Conservation (phyloP, 2,888 invertebrate species). For the Drosophila bunnanda region DNA sequence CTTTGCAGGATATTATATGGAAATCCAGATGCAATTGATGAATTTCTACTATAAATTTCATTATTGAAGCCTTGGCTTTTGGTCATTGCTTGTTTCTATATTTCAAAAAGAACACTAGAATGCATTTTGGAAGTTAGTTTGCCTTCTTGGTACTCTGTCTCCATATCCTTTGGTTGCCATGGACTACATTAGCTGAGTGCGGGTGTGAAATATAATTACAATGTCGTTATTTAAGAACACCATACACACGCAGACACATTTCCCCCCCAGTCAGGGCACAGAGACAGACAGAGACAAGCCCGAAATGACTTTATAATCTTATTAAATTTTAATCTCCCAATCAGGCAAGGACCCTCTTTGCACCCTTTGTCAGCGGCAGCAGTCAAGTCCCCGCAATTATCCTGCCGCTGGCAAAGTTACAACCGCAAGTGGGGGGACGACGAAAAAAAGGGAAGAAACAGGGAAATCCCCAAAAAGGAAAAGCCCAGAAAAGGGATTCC, state of each 20-base stretch:
- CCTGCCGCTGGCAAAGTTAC: slow-evolving; percentile 16
- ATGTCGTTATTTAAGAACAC: slow-evolving; percentile 18
- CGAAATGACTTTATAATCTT: slow-evolving; percentile 54
- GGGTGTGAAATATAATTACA: slow-evolving; percentile 18
- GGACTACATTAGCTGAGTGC: neutral
- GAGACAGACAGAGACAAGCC: slow-evolving; percentile 11
- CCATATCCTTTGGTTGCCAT: neutral
- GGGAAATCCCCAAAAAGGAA: slow-evolving; percentile 1
- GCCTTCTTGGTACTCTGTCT: neutral
- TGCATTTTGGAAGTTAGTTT: too few relatives aligned
- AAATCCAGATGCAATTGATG: too few relatives aligned
- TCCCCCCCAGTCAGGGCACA: neutral
- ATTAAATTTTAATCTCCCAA: slow-evolving; percentile 55
- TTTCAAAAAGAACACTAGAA: too few relatives aligned
- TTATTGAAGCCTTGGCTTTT: too few relatives aligned
- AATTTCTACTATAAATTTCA: too few relatives aligned
- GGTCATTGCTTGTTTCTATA: too few relatives aligned
- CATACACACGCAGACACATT: neutral
- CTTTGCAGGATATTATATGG: too few relatives aligned
- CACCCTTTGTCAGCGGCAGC: slow-evolving; percentile 36
- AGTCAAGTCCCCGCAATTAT: slow-evolving; percentile 28
- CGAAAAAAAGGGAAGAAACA: neutral
- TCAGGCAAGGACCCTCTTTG: slow-evolving; percentile 35
- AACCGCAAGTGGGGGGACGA: slow-evolving; percentile 9
- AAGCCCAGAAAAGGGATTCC: slow-evolving; percentile 27